Percentiles rank a stretch among this genome's conserved stretches.
These are phyloP conservation scores for Scolopax rusticola DNA, from an alignment of 2,797 vertebrate species.

Conservation along the genomic window DNA sequence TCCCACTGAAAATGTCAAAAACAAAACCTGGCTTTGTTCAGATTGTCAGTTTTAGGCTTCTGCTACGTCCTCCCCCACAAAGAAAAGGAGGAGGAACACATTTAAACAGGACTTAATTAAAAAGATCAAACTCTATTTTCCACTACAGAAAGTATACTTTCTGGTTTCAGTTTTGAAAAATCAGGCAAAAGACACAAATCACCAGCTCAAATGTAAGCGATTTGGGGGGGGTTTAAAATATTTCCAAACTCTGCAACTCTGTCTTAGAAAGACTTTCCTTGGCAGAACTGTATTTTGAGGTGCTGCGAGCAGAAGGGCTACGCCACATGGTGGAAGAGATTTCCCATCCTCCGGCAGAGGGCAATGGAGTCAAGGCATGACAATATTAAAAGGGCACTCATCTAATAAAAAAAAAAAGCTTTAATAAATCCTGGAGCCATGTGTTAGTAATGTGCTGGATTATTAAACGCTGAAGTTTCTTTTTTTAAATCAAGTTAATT, in stretches of 20 bases:
- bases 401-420: not conserved
- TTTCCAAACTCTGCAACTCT: too few species aligned
- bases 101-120: not conserved
- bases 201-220: accelerated
- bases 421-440: constrained; percentile 17
- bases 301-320: not conserved
- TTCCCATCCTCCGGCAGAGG: constrained; percentile 56
- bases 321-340: not conserved
- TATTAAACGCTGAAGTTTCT: constrained; percentile 34
- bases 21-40: not conserved
- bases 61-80: not conserved
- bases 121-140: not conserved
- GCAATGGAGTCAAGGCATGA: constrained; percentile 62
- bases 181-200: not conserved
- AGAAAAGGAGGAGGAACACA: not conserved
- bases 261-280: not conserved
- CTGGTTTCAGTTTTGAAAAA: not conserved
- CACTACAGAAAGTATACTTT: not conserved
- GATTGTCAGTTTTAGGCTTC: not conserved
- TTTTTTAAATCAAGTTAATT: constrained; percentile 42
- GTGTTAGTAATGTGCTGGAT: not conserved
- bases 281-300: not conserved
- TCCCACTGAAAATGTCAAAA: accelerated
- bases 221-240: not conserved
- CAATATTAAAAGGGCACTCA: not conserved